These are phyloP conservation scores for Cyphomyrmex costatus DNA, from an alignment of 1,140 invertebrate species.

Conservation along the genomic window DNA sequence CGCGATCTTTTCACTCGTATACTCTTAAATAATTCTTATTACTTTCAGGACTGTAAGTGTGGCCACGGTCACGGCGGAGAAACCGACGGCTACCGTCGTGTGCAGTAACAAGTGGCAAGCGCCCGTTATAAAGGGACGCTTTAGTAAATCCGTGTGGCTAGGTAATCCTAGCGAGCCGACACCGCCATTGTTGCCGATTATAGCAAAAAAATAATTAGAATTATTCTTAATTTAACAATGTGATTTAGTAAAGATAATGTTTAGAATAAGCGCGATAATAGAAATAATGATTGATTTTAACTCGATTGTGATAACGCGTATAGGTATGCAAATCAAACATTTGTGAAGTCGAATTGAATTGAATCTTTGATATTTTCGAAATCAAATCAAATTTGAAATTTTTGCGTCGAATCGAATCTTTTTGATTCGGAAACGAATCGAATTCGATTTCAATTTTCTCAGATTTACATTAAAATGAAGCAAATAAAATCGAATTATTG, in stretches of 20 bases:
- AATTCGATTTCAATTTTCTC: too few relatives aligned
- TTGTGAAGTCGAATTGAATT: too few relatives aligned
- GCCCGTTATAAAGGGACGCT: slow-evolving; percentile 84
- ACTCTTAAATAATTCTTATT: slow-evolving; percentile 67
- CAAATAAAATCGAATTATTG: too few relatives aligned
- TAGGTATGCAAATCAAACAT: too few relatives aligned
- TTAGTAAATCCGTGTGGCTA: slow-evolving; percentile 83
- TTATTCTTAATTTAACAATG: not conserved
- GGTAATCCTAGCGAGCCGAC: slow-evolving; percentile 81
- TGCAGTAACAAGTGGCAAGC: slow-evolving; percentile 83
- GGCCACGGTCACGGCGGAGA: slow-evolving; percentile 77
- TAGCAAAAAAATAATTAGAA: slow-evolving; percentile 79
- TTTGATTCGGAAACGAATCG: too few relatives aligned
- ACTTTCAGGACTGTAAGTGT: slow-evolving; percentile 79
- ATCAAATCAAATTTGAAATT: too few relatives aligned
- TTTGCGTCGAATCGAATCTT: too few relatives aligned
- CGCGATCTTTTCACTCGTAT: not conserved
- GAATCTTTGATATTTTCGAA: too few relatives aligned
- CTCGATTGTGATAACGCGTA: slow-evolving; percentile 15
- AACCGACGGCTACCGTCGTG: slow-evolving; percentile 74
- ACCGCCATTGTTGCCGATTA: slow-evolving; percentile 75
- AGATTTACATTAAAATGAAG: too few relatives aligned
- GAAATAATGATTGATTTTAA: slow-evolving; percentile 7
- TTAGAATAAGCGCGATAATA: not conserved
- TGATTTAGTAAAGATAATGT: slow-evolving; percentile 43